Percentiles rank a stretch among this genome's conserved stretches.
phyloP scores from a whole-genome alignment of 2,888 invertebrate genomes.

The Endomychus coccineus region DNA sequence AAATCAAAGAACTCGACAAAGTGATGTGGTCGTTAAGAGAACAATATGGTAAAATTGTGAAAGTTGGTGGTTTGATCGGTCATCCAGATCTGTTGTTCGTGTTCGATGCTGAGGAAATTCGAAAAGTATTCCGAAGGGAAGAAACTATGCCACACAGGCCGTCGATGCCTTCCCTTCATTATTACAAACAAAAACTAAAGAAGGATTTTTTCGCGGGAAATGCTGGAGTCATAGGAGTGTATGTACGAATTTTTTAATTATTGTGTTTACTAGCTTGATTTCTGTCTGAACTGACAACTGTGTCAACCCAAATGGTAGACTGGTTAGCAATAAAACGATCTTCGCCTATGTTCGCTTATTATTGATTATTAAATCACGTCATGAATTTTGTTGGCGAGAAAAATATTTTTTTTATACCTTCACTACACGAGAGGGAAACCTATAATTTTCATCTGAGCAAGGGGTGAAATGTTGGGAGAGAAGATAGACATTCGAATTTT shows the following conservation, averaged over 20 bases:
- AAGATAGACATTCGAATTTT: too few species aligned
- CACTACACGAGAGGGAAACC: too few species aligned
- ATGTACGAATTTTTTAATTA: slow-evolving; percentile 44
- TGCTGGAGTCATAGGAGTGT: slow-evolving; percentile 70
- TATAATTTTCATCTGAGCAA: too few species aligned
- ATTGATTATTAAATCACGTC: too few species aligned
- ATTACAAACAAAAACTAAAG: slow-evolving; percentile 62
- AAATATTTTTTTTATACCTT: too few species aligned
- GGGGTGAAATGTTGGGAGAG: too few species aligned
- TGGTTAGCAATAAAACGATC: too few species aligned
- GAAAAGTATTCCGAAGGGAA: slow-evolving; percentile 61
- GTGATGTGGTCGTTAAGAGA: slow-evolving; percentile 52
- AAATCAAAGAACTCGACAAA: slow-evolving; percentile 52
- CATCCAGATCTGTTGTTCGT: slow-evolving; percentile 69
- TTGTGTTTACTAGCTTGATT: too few species aligned
- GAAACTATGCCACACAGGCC: slow-evolving; percentile 64
- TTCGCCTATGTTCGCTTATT: too few species aligned
- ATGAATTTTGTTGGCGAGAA: too few species aligned
- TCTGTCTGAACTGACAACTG: too few species aligned
- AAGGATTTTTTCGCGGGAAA: slow-evolving; percentile 64
- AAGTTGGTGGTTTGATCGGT: slow-evolving; percentile 65
- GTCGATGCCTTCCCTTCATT: slow-evolving; percentile 64
- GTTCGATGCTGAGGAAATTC: slow-evolving; percentile 66
- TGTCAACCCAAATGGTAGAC: too few species aligned
- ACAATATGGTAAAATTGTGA: slow-evolving; percentile 53